A percentile compares a stretch with the other conserved stretches of the same genome.
These are phyloP conservation scores for Henricia sp. DNA, from an alignment of 53 echinoderm and acorn worm species.

Conservation along the genomic window DNA sequence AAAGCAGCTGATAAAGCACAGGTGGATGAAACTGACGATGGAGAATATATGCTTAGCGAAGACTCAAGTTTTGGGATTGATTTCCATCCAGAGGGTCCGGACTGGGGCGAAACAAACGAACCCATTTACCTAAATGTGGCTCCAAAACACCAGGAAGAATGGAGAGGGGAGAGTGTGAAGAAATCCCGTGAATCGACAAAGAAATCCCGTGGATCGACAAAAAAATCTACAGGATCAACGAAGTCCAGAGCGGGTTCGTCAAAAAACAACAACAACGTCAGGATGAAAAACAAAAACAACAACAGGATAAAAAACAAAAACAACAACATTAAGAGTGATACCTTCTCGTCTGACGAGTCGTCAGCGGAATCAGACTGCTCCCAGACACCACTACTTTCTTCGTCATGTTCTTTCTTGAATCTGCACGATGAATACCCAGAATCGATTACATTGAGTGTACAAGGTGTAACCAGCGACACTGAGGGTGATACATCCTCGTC, in stretches of 20 bases:
- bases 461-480: constrained; percentile 56
- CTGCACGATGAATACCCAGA: no score
- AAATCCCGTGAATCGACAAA: constrained; percentile 24
- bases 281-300: constrained; percentile 65
- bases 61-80: no score
- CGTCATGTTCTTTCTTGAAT: background rate
- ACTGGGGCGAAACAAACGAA: no score
- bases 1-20: no score
- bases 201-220: constrained; percentile 20
- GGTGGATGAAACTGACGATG: background rate
- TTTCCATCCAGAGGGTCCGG: no score
- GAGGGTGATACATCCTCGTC: background rate
- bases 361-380: constrained; percentile 28
- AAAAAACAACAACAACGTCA: no score
- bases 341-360: background rate
- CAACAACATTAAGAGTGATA: constrained; percentile 47
- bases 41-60: no score
- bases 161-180: no score
- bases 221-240: background rate
- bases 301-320: constrained; percentile 63
- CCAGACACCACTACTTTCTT: constrained; percentile 50
- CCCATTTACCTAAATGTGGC: no score
- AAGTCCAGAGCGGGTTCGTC: constrained; percentile 7
- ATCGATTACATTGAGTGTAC: no score
- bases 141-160: no score